phyloP scores from a whole-genome alignment of 2,888 invertebrate species.

The Noctuana brunneofusca region DNA sequence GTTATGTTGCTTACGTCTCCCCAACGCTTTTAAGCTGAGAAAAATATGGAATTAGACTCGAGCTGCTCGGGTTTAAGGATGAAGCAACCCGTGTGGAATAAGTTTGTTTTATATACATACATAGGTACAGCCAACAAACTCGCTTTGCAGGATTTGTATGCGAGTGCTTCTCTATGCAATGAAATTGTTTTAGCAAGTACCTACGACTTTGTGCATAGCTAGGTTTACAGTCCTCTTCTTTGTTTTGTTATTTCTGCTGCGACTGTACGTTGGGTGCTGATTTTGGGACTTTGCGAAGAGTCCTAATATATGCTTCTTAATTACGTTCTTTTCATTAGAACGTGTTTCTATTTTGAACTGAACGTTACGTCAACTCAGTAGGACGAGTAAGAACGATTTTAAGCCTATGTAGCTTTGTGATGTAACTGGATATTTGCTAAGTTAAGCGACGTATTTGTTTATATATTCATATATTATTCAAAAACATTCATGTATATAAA shows the following conservation, averaged over 20 bases:
- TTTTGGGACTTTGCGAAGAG: neutral
- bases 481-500: no score
- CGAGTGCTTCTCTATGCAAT: conserved; percentile 5
- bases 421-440: no score
- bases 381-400: no score
- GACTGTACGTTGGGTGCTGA: neutral
- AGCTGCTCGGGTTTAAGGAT: neutral
- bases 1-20: conserved; percentile 25
- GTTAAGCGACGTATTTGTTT: no score
- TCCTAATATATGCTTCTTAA: neutral
- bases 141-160: conserved; percentile 10
- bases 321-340: no score
- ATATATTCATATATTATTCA: no score
- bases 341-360: no score
- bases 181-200: conserved; percentile 7
- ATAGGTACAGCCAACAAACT: neutral
- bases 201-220: conserved; percentile 6
- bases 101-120: conserved; percentile 1
- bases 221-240: neutral
- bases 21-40: neutral
- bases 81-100: neutral
- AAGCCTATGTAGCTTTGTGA: no score
- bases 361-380: no score
- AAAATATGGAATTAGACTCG: conserved; percentile 5
- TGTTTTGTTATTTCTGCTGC: neutral